A percentile compares a stretch with the other conserved stretches of the same genome.
These are phyloP conservation scores for Laticauda colubrina DNA, from an alignment of 2,113 vertebrate genomes.

Conservation along the genomic window DNA sequence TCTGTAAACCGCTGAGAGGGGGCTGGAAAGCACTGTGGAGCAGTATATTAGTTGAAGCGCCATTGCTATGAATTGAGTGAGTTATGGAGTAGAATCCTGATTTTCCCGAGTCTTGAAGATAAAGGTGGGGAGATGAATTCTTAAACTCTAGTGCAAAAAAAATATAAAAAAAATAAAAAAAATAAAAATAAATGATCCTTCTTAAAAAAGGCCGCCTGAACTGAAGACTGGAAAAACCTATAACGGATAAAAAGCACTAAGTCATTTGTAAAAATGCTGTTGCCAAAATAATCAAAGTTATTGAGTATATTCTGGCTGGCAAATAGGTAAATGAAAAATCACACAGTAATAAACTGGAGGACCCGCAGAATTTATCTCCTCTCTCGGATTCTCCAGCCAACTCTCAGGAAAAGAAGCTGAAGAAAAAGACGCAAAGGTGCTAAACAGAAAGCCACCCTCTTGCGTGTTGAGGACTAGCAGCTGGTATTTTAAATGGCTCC, in stretches of 20 bases:
- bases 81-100: neutral
- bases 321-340: no score
- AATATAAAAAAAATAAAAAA: neutral
- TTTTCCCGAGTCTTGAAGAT: neutral
- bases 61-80: neutral
- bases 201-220: neutral
- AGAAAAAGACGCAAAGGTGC: neutral
- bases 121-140: neutral
- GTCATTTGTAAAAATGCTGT: neutral
- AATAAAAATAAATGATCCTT: neutral
- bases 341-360: no score
- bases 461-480: neutral
- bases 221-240: neutral
- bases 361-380: neutral
- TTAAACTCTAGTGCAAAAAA: neutral
- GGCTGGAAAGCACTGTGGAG: no score
- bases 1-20: no score
- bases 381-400: neutral
- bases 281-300: neutral
- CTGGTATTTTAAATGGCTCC: no score
- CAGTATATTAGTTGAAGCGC: no score
- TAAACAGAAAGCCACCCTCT: neutral
- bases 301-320: neutral
- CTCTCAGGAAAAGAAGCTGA: neutral
- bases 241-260: neutral